These are phyloP conservation scores for Fulica atra DNA, from an alignment of 2,113 vertebrate genomes.

Conservation along the genomic window DNA sequence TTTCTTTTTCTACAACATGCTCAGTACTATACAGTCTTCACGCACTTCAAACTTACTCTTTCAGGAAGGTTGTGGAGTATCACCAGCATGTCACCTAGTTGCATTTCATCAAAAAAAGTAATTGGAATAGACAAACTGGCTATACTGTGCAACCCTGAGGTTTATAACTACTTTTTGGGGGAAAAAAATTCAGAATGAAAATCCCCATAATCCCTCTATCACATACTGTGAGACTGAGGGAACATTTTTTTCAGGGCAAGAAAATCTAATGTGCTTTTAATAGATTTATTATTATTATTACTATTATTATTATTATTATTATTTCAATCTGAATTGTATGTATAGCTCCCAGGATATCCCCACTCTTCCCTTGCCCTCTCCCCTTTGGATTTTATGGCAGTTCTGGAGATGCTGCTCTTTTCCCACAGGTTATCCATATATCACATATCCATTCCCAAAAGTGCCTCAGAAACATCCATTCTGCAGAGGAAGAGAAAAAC, in stretches of 20 bases:
- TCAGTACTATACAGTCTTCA: background rate
- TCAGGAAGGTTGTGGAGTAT: rapidly evolving
- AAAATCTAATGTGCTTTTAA: background rate
- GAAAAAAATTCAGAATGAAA: background rate
- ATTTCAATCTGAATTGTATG: background rate
- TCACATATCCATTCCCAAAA: background rate
- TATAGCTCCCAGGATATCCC: background rate
- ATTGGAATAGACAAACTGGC: background rate
- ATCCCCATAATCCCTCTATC: background rate
- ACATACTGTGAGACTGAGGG: background rate
- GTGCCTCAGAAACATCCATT: background rate
- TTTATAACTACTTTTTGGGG: background rate
- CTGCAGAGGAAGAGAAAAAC: background rate
- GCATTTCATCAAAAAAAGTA: background rate
- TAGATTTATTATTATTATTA: background rate
- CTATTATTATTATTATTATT: too few species aligned
- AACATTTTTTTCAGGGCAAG: background rate
- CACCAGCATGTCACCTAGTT: background rate
- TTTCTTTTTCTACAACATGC: background rate
- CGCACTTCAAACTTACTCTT: background rate
- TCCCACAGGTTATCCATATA: background rate
- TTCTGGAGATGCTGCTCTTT: background rate
- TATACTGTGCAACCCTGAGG: background rate
- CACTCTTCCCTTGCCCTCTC: too few species aligned
- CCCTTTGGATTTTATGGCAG: background rate